Base-by-base conservation (phyloP, 2,797 vertebrate species). In the Euphonia xanthogaster region DNA sequence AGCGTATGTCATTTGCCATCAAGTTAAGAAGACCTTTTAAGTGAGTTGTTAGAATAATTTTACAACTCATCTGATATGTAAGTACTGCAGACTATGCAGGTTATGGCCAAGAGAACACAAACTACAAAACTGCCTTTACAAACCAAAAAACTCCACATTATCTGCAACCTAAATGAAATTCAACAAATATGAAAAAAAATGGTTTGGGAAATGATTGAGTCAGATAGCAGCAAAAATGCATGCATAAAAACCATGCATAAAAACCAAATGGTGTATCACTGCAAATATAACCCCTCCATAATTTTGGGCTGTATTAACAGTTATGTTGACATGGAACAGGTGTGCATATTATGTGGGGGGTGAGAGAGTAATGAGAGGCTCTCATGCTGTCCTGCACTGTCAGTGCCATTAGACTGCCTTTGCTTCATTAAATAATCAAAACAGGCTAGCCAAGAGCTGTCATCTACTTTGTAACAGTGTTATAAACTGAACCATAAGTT, bases 381-480 rank as follows among this genome's bases (percentile, higher is more conserved):
- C 14, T 27, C 14, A 20, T 4, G 17, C 3, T 13, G 27, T 30
- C 37, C 47, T 33, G 47, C 12, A 5, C 2, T 11, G 6, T 35
- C 30, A 25, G 18, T 1, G 1, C 47, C 50, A 6, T 3, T n/a
- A 11, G 30, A 23, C 50, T 39, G 62, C 67, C 27, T 76, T 50
- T 42, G 61, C 53, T 23, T 51, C 12, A 1, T 35, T 60, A 21
- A 42, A 7, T 33, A 35, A 71, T 42, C 8, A 19, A 37, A 22
- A 15, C 24, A 40, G 25, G 24, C 23, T 33, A 13, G 67, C 68
- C 42, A 42, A 27, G 55, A 19, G 27, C 8, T 39, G 45, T 20
- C 60, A 28, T 9, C n/a, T 45, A 0, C 19, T 24, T 0, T 12
- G 19, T 19, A 25, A 27, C 2, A 37, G 35, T 14, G 6, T 30